These are phyloP conservation scores for Philopedon plagiatum DNA, from an alignment of 2,888 invertebrate genomes.

Conservation along the genomic window DNA sequence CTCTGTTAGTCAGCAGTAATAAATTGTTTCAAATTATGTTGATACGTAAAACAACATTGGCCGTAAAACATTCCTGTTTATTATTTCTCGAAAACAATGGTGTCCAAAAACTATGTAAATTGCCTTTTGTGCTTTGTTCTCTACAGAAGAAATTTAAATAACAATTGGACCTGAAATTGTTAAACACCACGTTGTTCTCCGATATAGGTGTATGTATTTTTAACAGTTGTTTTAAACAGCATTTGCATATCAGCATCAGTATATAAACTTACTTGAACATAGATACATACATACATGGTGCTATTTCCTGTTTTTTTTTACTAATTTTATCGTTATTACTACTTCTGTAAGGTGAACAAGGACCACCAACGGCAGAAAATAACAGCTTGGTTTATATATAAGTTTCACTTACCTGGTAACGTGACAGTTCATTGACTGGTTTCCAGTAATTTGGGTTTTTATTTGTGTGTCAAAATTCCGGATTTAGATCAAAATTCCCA, in stretches of 20 bases:
- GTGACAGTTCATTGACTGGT: too few relatives aligned
- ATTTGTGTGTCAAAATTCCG: too few relatives aligned
- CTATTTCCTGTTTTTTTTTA: too few relatives aligned
- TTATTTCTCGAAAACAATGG: conserved; percentile 43
- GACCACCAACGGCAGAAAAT: too few relatives aligned
- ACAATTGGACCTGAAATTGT: conserved; percentile 43
- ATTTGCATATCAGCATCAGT: conserved; percentile 24
- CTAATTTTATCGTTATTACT: not conserved
- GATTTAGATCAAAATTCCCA: too few relatives aligned
- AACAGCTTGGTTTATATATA: too few relatives aligned
- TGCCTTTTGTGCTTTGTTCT: conserved; percentile 47
- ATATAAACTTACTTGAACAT: too few relatives aligned
- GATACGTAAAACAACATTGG: conserved; percentile 25
- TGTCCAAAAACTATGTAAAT: conserved; percentile 50
- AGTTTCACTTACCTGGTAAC: too few relatives aligned
- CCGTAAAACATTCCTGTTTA: conserved; percentile 40
- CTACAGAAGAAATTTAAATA: conserved; percentile 38
- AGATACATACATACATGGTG: too few relatives aligned
- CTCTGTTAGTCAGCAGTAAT: not conserved
- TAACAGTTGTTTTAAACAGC: conserved; percentile 3
- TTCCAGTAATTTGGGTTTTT: too few relatives aligned
- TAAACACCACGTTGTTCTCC: conserved; percentile 9
- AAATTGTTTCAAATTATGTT: conserved; percentile 16
- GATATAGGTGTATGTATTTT: conserved; percentile 20
- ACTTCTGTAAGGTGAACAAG: too few relatives aligned